Percentiles rank a stretch among this genome's conserved stretches.
phyloP scores from a whole-genome alignment of 2,888 invertebrate genomes.

The Druceiella hillmani region DNA sequence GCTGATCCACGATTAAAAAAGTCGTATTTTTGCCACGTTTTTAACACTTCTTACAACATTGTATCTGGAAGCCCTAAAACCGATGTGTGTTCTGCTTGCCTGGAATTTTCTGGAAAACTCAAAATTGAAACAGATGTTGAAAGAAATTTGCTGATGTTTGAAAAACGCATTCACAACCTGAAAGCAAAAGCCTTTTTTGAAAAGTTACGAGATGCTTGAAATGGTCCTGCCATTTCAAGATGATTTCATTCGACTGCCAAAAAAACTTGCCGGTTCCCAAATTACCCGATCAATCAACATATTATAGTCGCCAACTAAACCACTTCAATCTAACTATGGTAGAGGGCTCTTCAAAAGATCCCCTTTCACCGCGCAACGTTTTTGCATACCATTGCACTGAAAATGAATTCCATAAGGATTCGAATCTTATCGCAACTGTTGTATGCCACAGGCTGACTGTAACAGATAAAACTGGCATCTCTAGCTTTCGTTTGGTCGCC shows the following conservation, averaged over 20 bases:
- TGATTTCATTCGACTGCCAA: too few species aligned
- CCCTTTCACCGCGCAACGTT: too few species aligned
- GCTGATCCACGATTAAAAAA: too few species aligned
- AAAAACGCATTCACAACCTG: constrained; percentile 1
- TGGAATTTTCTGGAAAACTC: too few species aligned
- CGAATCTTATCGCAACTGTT: constrained; percentile 21
- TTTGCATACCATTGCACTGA: constrained; percentile 26
- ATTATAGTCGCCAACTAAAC: constrained; percentile 30
- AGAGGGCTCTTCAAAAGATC: too few species aligned
- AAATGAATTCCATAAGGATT: constrained; percentile 19
- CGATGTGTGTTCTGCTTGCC: too few species aligned
- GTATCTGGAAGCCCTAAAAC: too few species aligned
- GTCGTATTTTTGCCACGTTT: too few species aligned
- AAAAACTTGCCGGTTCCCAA: constrained; percentile 22
- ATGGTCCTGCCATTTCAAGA: too few species aligned
- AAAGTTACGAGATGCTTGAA: too few species aligned
- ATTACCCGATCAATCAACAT: constrained; percentile 29
- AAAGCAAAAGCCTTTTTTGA: constrained; percentile 3
- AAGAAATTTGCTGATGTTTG: constrained; percentile 1
- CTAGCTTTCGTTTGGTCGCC: constrained; percentile 21
- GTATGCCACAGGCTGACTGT: constrained; percentile 14
- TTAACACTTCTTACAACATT: too few species aligned
- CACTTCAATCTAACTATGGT: constrained; percentile 30
- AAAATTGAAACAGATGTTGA: too few species aligned
- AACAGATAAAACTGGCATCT: constrained; percentile 17